Conservation (phyloP, 1,140 invertebrate species). For the Ostrea denselamellosa region DNA sequence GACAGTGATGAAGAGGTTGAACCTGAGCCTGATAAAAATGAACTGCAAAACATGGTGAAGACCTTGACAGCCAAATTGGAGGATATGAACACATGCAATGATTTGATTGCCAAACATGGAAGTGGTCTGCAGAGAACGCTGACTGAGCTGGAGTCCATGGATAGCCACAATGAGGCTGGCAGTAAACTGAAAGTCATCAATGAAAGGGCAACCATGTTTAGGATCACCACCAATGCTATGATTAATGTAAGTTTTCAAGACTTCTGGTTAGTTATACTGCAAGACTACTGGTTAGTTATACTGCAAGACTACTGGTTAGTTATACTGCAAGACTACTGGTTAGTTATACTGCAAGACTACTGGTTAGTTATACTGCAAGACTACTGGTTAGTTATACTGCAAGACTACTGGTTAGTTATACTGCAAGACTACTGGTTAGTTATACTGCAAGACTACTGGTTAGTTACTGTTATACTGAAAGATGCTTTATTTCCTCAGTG, state of each 20-base stretch:
- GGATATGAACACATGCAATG: slow-evolving; percentile 93
- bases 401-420: no score
- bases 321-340: no score
- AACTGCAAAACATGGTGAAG: slow-evolving; percentile 83
- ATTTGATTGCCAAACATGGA: slow-evolving; percentile 93
- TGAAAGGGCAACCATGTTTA: slow-evolving; percentile 94
- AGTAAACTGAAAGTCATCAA: slow-evolving; percentile 88
- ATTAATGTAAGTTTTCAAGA: slow-evolving; percentile 88
- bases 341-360: no score
- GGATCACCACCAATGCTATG: slow-evolving; percentile 96
- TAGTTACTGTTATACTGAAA: no score
- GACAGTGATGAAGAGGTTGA: slow-evolving; percentile 86
- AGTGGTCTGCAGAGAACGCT: slow-evolving; percentile 89
- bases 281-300: no score
- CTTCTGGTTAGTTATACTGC: no score
- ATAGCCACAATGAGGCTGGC: slow-evolving; percentile 81
- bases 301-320: no score
- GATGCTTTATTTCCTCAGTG: no score
- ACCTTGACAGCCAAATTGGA: slow-evolving; percentile 86
- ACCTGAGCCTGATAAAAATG: slow-evolving; percentile 80
- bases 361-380: no score
- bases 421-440: no score
- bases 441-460: no score
- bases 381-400: no score
- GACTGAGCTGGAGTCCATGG: slow-evolving; percentile 89